Evolutionary conservation across 2,113 vertebrate species (phyloP).

Genomic region (Sitta europaea): DNA sequence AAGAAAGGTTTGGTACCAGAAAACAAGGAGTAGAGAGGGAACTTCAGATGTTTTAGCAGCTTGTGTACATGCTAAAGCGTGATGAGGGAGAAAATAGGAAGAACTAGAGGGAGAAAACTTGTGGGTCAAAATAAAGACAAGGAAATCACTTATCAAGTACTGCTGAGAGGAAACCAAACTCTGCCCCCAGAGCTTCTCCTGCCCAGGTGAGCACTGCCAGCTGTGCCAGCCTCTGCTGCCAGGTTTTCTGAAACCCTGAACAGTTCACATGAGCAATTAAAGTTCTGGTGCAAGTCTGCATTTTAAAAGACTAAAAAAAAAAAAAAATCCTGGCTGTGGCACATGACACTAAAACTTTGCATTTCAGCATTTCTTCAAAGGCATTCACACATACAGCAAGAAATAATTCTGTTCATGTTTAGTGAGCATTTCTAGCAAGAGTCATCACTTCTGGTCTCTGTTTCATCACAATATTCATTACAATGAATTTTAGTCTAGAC

Average conservation of each 20-base stretch:
- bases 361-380: constrained; percentile 17
- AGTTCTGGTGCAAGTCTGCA: background rate
- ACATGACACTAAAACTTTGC: background rate
- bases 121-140: background rate
- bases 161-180: background rate
- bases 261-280: background rate
- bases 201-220: background rate
- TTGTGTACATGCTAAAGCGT: background rate
- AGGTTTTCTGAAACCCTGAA: background rate
- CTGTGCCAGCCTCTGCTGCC: background rate
- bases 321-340: background rate
- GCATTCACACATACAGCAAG: background rate
- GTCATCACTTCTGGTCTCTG: background rate
- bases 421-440: background rate
- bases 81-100: background rate
- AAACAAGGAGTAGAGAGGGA: background rate
- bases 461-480: background rate
- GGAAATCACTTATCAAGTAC: background rate
- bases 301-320: background rate
- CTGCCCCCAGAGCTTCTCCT: background rate
- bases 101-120: background rate
- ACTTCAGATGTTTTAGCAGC: background rate
- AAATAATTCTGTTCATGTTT: background rate
- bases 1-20: background rate
- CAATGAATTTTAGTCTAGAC: background rate